A percentile compares a stretch with the other conserved stretches of the same genome.
phyloP scores from a whole-genome alignment of 2,888 invertebrate genomes.

The Amphipoea oculea region DNA sequence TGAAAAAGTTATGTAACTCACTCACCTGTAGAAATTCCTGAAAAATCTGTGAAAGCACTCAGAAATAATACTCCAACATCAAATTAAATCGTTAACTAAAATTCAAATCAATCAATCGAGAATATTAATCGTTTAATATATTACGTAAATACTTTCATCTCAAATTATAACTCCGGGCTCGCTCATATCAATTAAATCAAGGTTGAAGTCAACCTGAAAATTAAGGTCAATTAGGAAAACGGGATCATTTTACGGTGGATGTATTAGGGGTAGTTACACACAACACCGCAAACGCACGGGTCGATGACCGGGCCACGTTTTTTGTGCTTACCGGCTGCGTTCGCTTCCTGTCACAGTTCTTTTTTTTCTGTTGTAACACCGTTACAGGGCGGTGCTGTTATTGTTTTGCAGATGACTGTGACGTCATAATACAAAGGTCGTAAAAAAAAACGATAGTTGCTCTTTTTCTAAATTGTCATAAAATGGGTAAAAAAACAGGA shows the following conservation, averaged over 20 bases:
- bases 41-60: background rate
- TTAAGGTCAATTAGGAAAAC: conserved; percentile 53
- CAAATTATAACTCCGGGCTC: conserved; percentile 25
- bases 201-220: conserved; percentile 42
- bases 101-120: conserved; percentile 14
- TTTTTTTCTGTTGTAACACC: conserved; percentile 81
- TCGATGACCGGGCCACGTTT: conserved; percentile 82
- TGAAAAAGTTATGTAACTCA: background rate
- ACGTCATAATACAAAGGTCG: conserved; percentile 42
- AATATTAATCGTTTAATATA: conserved; percentile 13
- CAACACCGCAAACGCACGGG: conserved; percentile 70
- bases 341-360: conserved; percentile 88
- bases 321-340: conserved; percentile 86
- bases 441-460: background rate
- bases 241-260: conserved; percentile 66
- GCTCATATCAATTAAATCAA: conserved; percentile 46
- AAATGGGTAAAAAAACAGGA: background rate
- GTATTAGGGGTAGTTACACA: conserved; percentile 75
- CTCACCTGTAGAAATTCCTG: background rate
- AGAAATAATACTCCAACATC: background rate
- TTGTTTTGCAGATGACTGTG: conserved; percentile 62
- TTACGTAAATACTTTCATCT: background rate
- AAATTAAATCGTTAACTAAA: conserved; percentile 17
- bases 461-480: background rate
- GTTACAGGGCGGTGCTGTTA: conserved; percentile 78